Base-by-base conservation (phyloP, 2,113 vertebrate genomes). In the Osmerus eperlanus region DNA sequence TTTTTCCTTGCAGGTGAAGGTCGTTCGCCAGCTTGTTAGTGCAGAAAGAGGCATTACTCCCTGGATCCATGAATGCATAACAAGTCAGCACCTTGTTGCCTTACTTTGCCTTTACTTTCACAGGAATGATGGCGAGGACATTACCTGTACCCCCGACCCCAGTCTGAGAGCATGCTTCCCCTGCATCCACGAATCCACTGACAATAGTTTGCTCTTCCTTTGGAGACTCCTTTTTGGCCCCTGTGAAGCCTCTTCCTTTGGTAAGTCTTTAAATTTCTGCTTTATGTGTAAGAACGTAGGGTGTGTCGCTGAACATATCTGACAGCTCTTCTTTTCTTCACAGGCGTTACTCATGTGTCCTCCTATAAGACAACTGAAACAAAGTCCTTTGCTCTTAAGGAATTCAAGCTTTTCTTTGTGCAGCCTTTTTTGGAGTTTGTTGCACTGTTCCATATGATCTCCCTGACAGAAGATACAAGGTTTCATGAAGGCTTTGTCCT, bases 371-470 rank as follows among this genome's bases (percentile, higher is more conserved):
- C 65, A 67, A 47, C 65, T 53, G 23, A 67, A 67, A 19, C 65
- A 67, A 16, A 67, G 19, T 18, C 58, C 68, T 8, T 59, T 73
- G 3, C 28, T 14, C n/a, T 16, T 65, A 16, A 69, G 51, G 25
- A 75, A 75, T n/a, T 67, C 32, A 7, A 73, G 29, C 28, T 56
- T 73, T 12, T 73, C 63, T 25, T 73, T 73, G n/a, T 73, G 61
- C 55, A 58, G 61, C 3, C 7, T 14, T 15, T 28, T 32, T 12
- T 25, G 36, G 9, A 73, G 29, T 13, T 32, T 59, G 16, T 67
- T 76, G 41, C 68, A 76, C 1, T 66, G 21, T 19, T 71, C 54
- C 62, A 76, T 7, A n/a, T 76, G 64, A 19, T 74, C 36, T 67
- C 65, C 36, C 8, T 54, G 73, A 28, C 66, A 69, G 64, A 74